phyloP scores from a whole-genome alignment of 2,113 vertebrate genomes.

The Brachirus orientalis region DNA sequence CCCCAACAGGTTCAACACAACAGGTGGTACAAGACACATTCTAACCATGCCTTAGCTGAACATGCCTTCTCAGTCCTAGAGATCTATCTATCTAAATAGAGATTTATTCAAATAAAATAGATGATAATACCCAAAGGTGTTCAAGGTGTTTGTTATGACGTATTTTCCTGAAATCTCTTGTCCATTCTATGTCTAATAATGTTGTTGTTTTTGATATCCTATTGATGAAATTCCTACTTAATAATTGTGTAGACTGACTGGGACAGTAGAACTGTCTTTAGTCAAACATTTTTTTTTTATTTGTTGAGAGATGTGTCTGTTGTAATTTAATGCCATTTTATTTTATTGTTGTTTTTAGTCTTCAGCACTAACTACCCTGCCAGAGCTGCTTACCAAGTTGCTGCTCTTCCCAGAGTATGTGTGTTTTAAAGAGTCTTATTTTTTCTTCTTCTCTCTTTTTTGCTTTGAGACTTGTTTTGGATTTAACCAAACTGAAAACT shows the following conservation, averaged over 20 bases:
- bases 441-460: too few species aligned
- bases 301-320: background rate
- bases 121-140: conserved; percentile 2
- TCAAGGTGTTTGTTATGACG: too few species aligned
- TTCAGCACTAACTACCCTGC: conserved; percentile 81
- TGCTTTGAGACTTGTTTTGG: background rate
- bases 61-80: background rate
- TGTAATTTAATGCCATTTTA: background rate
- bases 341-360: conserved; percentile 70
- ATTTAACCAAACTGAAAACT: background rate
- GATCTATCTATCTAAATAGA: background rate
- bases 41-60: background rate
- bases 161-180: too few species aligned
- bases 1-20: background rate
- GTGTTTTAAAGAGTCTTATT: background rate
- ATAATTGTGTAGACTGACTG: too few species aligned
- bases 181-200: too few species aligned
- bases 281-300: too few species aligned
- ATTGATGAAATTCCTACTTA: too few species aligned
- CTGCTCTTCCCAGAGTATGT: conserved; percentile 78
- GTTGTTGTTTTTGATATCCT: too few species aligned
- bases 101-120: background rate
- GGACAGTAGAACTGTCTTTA: too few species aligned
- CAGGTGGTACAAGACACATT: background rate
- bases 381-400: conserved; percentile 83